Evolutionary conservation across 2,888 invertebrate species (phyloP), one percentile per base, ranked within the genome.

Genomic region (Syrphus vitripennis): DNA sequence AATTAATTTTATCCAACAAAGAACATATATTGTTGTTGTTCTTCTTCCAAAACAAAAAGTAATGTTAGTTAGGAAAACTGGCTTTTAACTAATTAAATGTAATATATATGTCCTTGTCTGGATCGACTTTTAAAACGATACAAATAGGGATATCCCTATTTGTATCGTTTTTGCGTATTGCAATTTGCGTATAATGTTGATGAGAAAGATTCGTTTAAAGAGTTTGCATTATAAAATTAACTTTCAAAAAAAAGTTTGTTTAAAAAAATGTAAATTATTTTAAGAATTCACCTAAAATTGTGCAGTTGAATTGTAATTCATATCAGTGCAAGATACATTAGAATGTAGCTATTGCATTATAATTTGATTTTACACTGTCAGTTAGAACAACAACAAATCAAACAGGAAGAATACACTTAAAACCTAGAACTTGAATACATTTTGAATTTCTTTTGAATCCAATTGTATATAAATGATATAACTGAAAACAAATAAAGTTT

Each of bases 401-500:
- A 12, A 48, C 69, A 48, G 34, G 50, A 67, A 67, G 50, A 67
- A 50, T n/a, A 48, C 65, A 67, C 67, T 67, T 24, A 5, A 50
- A 45, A 63, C 26, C 50, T 67, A 61, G 9, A 75, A 83, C 72
- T 75, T 69, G 42, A 63, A 75, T 75, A 80, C 80, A 80, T 55
- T 75, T 80, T 65, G 65, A 80, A 79, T 75, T 65, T 65, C 48
- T 83, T 80, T 72, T 80, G 40, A 71, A 79, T 79, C 75, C 59
- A 76, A 55, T 80, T 83, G 80, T 83, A 83, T 83, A 83, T 71
- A 79, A 50, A 75, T 83, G 75, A 80, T 80, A 80, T 83, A 80
- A 80, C 83, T 83, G 80, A 83, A 83, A 81, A 67, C 84, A 84
- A 81, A 81, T 81, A 84, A 84, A 84, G 84, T 84, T 84, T 84